Conservation (phyloP, 2,797 vertebrate species). For the Rhadinocentrus ornatus region DNA sequence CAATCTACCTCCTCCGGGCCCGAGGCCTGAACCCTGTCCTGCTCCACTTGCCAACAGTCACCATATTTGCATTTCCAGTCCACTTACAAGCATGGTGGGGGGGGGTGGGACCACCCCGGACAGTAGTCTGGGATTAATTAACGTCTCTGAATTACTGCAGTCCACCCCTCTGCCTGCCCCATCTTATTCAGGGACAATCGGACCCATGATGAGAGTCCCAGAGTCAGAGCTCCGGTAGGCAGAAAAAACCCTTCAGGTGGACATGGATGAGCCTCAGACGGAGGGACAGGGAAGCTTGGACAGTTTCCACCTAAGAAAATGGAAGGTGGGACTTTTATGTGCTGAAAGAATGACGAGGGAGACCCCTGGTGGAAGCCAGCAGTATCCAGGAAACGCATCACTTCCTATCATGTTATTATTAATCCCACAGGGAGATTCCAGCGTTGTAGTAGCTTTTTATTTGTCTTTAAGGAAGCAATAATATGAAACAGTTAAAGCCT, state of each 20-base stretch:
- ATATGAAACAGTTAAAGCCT: too few species aligned
- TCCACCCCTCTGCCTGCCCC: constrained; percentile 50
- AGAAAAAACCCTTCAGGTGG: constrained; percentile 52
- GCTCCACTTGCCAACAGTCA: constrained; percentile 74
- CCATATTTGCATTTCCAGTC: constrained; percentile 77
- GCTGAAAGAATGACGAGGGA: constrained; percentile 69
- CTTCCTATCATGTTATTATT: too few species aligned
- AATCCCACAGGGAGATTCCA: too few species aligned
- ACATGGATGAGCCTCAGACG: constrained; percentile 66
- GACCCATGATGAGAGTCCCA: constrained; percentile 69
- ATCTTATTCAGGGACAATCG: constrained; percentile 69
- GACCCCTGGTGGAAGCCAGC: constrained; percentile 79
- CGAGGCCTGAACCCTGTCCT: constrained; percentile 77
- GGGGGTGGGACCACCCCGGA: constrained; percentile 46
- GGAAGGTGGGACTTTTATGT: constrained; percentile 48
- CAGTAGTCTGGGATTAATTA: constrained; percentile 78
- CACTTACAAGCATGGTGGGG: too few species aligned
- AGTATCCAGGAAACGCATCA: not conserved
- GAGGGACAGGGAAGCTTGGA: constrained; percentile 47
- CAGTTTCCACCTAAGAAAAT: constrained; percentile 69
- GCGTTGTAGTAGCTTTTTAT: too few species aligned
- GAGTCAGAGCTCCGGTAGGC: constrained; percentile 25
- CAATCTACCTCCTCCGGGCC: constrained; percentile 55
- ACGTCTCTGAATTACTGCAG: too few species aligned
- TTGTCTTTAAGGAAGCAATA: too few species aligned